A percentile compares a stretch with the other conserved stretches of the same genome.
These are phyloP conservation scores for Cryptophagus acutangulus DNA, from an alignment of 2,888 invertebrate genomes.

Conservation along the genomic window DNA sequence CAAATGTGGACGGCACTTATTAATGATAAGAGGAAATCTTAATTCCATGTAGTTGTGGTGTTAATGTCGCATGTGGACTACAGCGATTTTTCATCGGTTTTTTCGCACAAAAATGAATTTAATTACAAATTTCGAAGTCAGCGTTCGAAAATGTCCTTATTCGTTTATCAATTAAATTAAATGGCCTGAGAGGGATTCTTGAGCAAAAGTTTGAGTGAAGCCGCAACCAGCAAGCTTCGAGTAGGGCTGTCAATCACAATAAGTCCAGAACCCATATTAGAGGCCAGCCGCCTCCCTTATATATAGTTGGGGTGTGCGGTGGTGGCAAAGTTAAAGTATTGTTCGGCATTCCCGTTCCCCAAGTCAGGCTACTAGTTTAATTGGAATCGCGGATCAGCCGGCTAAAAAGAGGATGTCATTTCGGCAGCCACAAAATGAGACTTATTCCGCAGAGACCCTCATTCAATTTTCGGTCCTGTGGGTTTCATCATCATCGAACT, in stretches of 20 bases:
- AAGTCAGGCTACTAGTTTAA: conserved; percentile 41
- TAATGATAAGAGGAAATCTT: conserved; percentile 36
- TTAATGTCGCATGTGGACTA: conserved; percentile 26
- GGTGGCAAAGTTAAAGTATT: conserved; percentile 25
- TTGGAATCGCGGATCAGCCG: conserved; percentile 47
- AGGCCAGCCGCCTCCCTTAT: too few relatives aligned
- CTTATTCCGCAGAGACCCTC: conserved; percentile 41
- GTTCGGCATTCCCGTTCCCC: conserved; percentile 28
- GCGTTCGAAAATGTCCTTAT: too few relatives aligned
- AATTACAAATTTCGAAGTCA: too few relatives aligned
- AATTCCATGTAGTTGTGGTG: conserved; percentile 33
- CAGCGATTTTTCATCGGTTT: conserved; percentile 21
- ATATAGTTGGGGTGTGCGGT: too few relatives aligned
- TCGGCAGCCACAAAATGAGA: conserved; percentile 44
- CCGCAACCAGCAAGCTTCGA: too few relatives aligned
- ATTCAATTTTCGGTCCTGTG: conserved; percentile 10
- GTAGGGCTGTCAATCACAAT: conserved; percentile 16
- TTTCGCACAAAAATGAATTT: too few relatives aligned
- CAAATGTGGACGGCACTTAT: conserved; percentile 29
- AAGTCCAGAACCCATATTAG: conserved; percentile 8
- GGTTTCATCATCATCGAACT: conserved; percentile 18
- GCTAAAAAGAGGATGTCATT: conserved; percentile 48
- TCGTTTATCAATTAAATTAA: too few relatives aligned
- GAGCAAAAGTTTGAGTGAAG: too few relatives aligned
- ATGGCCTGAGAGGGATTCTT: too few relatives aligned